A percentile compares a stretch with the other conserved stretches of the same genome.
Conservation (phyloP, 2,113 vertebrate species). For the Hippocampus comes region DNA sequence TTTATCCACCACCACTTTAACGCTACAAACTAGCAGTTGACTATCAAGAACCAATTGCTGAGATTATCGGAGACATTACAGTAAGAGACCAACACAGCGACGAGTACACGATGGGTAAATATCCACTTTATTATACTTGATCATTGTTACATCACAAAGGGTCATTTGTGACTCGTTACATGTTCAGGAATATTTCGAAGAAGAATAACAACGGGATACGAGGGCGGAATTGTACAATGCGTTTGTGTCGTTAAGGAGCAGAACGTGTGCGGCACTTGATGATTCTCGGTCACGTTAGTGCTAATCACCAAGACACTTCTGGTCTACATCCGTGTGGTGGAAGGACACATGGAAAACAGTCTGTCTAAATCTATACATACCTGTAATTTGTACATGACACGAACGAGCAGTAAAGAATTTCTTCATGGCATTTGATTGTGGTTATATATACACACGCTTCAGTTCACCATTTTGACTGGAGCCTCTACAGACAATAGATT, state of each 20-base stretch:
- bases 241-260: conserved; percentile 53
- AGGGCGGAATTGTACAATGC: conserved; percentile 68
- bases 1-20: too few species aligned
- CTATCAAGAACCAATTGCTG: background rate
- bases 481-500: conserved; percentile 54
- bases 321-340: conserved; percentile 36
- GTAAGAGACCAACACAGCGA: conserved; percentile 39
- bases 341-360: conserved; percentile 27
- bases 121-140: conserved; percentile 75
- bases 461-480: conserved; percentile 32
- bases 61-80: background rate
- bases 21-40: background rate
- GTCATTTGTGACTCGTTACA: conserved; percentile 70
- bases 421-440: conserved; percentile 51
- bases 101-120: conserved; percentile 70
- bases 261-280: conserved; percentile 41
- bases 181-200: conserved; percentile 55
- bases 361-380: conserved; percentile 17
- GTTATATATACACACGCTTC: conserved; percentile 65
- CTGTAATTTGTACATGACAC: conserved; percentile 38
- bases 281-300: conserved; percentile 31
- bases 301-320: conserved; percentile 49
- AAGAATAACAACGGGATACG: conserved; percentile 56
- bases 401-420: conserved; percentile 45
- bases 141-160: conserved; percentile 74